Evolutionary conservation across 2,113 vertebrate genomes (phyloP), one percentile per base, ranked within the genome.

Genomic region (Periophthalmus modestus): DNA sequence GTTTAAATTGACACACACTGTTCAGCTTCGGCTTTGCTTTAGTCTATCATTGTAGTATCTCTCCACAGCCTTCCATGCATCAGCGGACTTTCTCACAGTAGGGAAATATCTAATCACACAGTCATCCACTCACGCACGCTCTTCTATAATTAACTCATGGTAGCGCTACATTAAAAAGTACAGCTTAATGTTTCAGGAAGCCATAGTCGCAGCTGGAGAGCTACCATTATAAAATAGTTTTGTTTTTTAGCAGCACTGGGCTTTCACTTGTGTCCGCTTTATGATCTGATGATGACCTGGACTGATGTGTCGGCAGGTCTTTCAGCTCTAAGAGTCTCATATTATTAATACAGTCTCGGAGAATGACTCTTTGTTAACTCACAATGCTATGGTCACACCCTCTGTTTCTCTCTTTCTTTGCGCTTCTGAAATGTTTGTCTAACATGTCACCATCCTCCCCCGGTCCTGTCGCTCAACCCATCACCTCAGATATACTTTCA

Each of bases 151-250:
- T 77, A 77, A 80, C 54, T 70, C 16, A 43, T n/a, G 66, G 66
- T 43, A 62, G 74, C 72, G 69, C 73, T 76, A 15, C 61, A 50
- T 61, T 75, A 71, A 85, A n/a, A 76, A 74, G 68, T 66, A 68
- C 82, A 57, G 66, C 77, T 83, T 85, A 85, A 89, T 84, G 81
- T 89, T 87, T 89, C 82, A 82, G 82, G 75, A 79, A 83, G 81
- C 57, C 48, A 13, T 85, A 88, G 78, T 80, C 78, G 65, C 73
- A 75, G 80, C 73, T n/a, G 5, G 65, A 77, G 73, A 33, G 9
- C 50, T 52, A 58, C 52, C 69, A 75, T 87, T 79, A 76, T 67
- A 75, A 68, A 47, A 46, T 15, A 2, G 48, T 77, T 80, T 68
- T 39, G 34, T 6, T 69, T 6, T 69, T 70, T 10, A 68, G 66